A percentile compares a stretch with the other conserved stretches of the same genome.
Evolutionary conservation across 2,113 vertebrate genomes (phyloP).

Genomic region (Pomatorhinus ruficollis): DNA sequence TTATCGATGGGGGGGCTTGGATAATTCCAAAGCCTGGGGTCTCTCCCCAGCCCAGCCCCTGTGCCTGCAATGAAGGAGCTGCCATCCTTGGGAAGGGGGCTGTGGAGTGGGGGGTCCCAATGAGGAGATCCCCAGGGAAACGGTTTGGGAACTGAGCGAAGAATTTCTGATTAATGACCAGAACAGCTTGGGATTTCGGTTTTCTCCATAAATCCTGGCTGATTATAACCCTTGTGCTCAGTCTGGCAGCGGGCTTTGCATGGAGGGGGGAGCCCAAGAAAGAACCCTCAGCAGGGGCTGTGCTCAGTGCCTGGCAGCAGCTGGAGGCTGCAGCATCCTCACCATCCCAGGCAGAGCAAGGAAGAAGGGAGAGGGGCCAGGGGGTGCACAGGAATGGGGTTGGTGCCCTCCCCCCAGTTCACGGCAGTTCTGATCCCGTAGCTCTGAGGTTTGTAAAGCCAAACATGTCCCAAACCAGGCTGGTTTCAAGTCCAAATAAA

Average conservation of each 20-base stretch:
- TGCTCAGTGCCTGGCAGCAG: not conserved
- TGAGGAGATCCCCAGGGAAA: not conserved
- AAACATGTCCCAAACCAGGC: not conserved
- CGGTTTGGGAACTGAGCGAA: not conserved
- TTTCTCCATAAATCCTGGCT: slow-evolving; percentile 40
- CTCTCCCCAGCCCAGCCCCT: not conserved
- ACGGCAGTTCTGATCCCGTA: not conserved
- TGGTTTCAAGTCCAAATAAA: not conserved
- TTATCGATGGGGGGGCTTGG: not conserved
- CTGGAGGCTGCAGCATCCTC: not conserved
- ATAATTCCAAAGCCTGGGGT: not conserved
- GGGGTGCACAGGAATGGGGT: not conserved
- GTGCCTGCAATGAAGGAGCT: not conserved
- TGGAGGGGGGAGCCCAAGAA: not conserved
- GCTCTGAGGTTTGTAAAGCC: not conserved
- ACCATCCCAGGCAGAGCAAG: not conserved
- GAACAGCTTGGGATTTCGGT: not conserved
- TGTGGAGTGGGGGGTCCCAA: not conserved
- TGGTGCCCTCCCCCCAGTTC: not conserved
- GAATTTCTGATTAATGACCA: slow-evolving; percentile 45
- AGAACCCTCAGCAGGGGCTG: not conserved
- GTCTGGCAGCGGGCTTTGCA: not conserved
- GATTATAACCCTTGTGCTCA: not conserved
- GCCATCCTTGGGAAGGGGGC: not conserved
- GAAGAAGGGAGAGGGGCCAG: not conserved